Percentiles rank a stretch among this genome's conserved stretches.
These are phyloP conservation scores for Tanypteryx hageni DNA, from an alignment of 2,888 invertebrate genomes.

Conservation along the genomic window DNA sequence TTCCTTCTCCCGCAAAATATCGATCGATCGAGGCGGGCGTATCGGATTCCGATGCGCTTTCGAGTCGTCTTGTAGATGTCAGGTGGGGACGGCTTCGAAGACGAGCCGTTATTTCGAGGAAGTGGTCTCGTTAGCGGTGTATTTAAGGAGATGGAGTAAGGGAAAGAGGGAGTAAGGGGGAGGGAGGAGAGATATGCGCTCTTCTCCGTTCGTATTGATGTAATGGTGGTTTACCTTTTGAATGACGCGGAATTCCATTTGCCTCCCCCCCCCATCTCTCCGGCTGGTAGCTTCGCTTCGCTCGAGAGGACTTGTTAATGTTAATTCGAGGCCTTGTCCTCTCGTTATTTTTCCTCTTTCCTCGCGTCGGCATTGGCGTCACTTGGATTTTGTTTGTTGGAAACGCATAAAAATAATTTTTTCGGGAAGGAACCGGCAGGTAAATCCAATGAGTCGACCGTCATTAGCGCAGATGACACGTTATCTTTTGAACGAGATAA, in stretches of 20 bases:
- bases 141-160: background rate
- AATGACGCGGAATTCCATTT: background rate
- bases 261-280: background rate
- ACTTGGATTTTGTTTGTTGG: no score
- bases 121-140: background rate
- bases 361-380: no score
- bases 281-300: no score
- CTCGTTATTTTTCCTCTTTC: no score
- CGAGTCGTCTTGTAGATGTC: background rate
- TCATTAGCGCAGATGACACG: no score
- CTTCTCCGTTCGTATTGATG: background rate
- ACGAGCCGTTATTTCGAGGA: background rate
- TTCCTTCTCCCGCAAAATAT: background rate
- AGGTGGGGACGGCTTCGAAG: conserved; percentile 10
- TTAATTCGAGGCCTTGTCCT: no score
- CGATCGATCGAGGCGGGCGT: conserved; percentile 2
- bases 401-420: no score
- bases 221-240: background rate
- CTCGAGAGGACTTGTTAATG: no score
- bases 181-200: background rate
- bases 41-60: conserved; percentile 52
- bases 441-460: no score
- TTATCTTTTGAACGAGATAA: no score
- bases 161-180: background rate
- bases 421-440: no score